phyloP scores from a whole-genome alignment of 1,140 invertebrate genomes.

The Maniola jurtina region DNA sequence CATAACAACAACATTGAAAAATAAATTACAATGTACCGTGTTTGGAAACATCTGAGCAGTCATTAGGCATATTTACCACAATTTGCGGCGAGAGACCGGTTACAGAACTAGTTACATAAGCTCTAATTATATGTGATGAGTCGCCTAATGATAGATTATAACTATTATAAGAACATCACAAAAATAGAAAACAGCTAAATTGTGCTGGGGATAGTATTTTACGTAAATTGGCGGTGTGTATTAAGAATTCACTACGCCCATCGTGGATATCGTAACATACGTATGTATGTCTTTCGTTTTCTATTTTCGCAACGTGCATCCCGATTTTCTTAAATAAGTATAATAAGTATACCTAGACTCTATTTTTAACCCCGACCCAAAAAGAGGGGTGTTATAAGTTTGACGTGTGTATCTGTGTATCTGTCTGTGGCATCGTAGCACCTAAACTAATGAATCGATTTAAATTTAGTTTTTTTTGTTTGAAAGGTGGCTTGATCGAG shows the following conservation, averaged over 20 bases:
- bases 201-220: background rate
- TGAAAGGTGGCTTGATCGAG: too few relatives aligned
- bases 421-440: too few relatives aligned
- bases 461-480: too few relatives aligned
- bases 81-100: conserved; percentile 24
- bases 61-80: conserved; percentile 28
- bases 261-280: too few relatives aligned
- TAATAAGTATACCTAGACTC: too few relatives aligned
- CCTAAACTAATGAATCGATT: too few relatives aligned
- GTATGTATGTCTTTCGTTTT: background rate
- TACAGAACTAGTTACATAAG: conserved; percentile 26
- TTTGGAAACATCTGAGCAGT: conserved; percentile 17
- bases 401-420: too few relatives aligned
- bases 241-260: conserved; percentile 4
- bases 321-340: too few relatives aligned
- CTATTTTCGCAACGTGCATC: background rate
- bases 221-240: conserved; percentile 6
- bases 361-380: too few relatives aligned
- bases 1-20: background rate
- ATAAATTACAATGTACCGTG: conserved; percentile 7
- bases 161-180: conserved; percentile 14
- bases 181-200: conserved; percentile 14
- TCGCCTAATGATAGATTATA: conserved; percentile 25
- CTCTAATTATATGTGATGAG: conserved; percentile 30
- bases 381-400: too few relatives aligned